Percentiles rank a stretch among this genome's conserved stretches.
These are phyloP conservation scores for Characodon lateralis DNA, from an alignment of 2,797 vertebrate species.

Conservation along the genomic window DNA sequence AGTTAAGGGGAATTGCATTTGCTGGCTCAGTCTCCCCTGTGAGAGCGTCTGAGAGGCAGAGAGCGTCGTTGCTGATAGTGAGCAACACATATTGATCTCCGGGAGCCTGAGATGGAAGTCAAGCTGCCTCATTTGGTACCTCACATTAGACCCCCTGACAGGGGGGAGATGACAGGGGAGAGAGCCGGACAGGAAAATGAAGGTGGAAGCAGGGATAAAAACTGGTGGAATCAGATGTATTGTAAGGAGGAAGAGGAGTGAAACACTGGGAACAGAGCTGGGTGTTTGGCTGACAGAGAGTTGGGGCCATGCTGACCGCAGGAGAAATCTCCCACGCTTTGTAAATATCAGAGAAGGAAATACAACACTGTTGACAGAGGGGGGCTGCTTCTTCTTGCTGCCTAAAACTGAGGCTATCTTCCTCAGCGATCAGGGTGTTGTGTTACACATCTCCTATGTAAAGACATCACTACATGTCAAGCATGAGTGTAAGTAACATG, in stretches of 20 bases:
- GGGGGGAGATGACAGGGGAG: constrained; percentile 40
- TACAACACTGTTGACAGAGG: constrained; percentile 71
- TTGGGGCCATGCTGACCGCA: constrained; percentile 67
- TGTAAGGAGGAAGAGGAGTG: constrained; percentile 48
- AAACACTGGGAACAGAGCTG: constrained; percentile 34
- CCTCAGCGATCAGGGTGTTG: constrained; percentile 73
- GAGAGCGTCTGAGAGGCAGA: constrained; percentile 51
- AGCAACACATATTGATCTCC: constrained; percentile 78
- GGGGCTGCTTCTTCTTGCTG: constrained; percentile 47
- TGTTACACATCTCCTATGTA: constrained; percentile 78
- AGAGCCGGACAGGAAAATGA: constrained; percentile 31
- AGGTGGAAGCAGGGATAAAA: constrained; percentile 45
- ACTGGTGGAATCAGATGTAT: constrained; percentile 59
- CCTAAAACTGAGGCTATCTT: constrained; percentile 77
- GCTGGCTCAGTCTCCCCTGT: constrained; percentile 46
- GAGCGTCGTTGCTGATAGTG: constrained; percentile 70
- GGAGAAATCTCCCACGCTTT: constrained; percentile 72
- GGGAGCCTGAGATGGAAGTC: constrained; percentile 77
- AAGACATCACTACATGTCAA: constrained; percentile 78
- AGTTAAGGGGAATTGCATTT: constrained; percentile 64
- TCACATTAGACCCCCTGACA: constrained; percentile 68
- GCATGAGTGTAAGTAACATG: constrained; percentile 77
- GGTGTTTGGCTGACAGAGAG: constrained; percentile 50
- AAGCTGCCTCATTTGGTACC: constrained; percentile 79
- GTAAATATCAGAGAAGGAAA: constrained; percentile 77